A percentile compares a stretch with the other conserved stretches of the same genome.
These are phyloP conservation scores for Telmatochromis sp. DNA, from an alignment of 2,113 vertebrate genomes.

Conservation along the genomic window DNA sequence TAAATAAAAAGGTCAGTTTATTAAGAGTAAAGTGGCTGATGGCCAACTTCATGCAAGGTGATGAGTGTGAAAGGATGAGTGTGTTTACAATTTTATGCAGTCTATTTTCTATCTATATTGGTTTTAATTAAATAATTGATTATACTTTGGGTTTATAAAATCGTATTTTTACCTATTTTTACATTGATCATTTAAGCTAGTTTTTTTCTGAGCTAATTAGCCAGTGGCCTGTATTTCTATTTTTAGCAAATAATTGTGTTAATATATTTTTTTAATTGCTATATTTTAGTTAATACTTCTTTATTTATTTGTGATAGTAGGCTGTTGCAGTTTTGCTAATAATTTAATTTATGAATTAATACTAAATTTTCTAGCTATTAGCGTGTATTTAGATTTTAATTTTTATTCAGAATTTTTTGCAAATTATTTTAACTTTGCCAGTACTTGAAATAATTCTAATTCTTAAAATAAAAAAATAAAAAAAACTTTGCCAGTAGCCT, in stretches of 20 bases:
- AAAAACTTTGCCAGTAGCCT: neutral
- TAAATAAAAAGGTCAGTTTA: neutral
- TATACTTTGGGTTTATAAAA: neutral
- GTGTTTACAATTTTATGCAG: neutral
- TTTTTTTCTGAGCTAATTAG: fast-evolving
- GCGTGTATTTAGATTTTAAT: fast-evolving
- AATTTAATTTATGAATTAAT: neutral
- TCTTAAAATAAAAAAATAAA: too few species aligned
- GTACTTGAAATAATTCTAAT: too few species aligned
- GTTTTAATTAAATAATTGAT: neutral
- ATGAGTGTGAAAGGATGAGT: neutral
- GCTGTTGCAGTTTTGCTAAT: neutral
- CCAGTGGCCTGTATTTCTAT: neutral
- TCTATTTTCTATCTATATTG: neutral
- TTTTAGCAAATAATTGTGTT: neutral
- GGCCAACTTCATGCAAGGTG: neutral
- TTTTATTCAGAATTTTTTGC: neutral
- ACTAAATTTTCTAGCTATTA: neutral
- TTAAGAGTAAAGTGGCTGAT: neutral
- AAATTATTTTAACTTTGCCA: neutral
- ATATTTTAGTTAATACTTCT: neutral
- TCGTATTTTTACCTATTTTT: fast-evolving
- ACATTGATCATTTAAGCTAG: neutral
- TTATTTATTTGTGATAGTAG: neutral
- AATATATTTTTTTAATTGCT: neutral